Evolutionary conservation across 2,888 invertebrate species (phyloP), one percentile per base, ranked within the genome.

Genomic region (Pyrochroa serraticornis): DNA sequence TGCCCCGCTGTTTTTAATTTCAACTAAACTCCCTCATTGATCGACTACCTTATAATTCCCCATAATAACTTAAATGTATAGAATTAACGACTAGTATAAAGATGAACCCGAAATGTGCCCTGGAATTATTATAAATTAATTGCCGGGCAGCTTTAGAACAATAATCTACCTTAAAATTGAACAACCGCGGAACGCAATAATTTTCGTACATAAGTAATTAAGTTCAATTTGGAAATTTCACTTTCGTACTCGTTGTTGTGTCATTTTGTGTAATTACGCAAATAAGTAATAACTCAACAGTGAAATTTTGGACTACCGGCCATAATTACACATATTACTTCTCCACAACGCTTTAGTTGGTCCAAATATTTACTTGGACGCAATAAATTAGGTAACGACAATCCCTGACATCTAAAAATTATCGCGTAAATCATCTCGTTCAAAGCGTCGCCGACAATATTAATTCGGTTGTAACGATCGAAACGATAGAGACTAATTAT

Each of bases 31-130:
- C 48, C 55, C 42, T 54, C 51, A 56, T 62, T 55, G 43, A 37
- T 33, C 22, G 22, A 59, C 62, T 59, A 62, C 62, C 52, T 62
- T 56, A 59, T 62, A 62, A 62, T 59, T 38, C 38, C 53, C 48
- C 52, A 62, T 62, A 62, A 62, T 62, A 56, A 62, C 62, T 59
- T 59, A 59, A 62, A 52, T 52, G 56, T 48, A 62, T 62, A 45
- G 56, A 56, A 62, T 62, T 62, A 62, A 42, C 30, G 35, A 41
- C 55, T 31, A 34, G 33, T 31, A 45, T 36, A 10, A 38, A 44
- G 41, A 53, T 42, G 48, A 35, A 42, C 37, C 39, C 22, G 22
- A 22, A 22, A 22, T 22, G 22, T 5, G 22, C 22, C 22, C 22
- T 5, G 45, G 50, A 41, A 14, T 44, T 43, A 53, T 46, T 52